Evolutionary conservation across 1,140 invertebrate genomes (phyloP).

Genomic region (Helicoverpa armigera): DNA sequence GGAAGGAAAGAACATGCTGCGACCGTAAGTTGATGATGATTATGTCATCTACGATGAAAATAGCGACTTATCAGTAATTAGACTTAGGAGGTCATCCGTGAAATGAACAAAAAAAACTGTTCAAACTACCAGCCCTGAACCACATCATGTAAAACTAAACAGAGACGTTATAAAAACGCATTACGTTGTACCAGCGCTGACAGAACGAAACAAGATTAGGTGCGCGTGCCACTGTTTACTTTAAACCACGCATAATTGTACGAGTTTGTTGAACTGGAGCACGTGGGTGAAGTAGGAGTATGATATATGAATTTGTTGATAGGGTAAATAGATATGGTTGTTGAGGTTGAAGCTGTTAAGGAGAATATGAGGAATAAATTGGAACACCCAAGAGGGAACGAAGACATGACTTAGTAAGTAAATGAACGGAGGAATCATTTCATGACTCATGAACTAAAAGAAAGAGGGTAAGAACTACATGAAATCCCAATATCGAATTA

Average conservation of each 20-base stretch:
- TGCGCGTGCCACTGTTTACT: slow-evolving; percentile 38
- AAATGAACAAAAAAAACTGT: no score
- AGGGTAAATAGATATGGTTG: background rate
- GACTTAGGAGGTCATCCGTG: no score
- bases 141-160: background rate
- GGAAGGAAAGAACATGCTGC: no score
- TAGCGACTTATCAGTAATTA: no score
- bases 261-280: slow-evolving; percentile 36
- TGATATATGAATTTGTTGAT: background rate
- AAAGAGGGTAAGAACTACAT: no score
- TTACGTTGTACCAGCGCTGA: slow-evolving; percentile 14
- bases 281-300: slow-evolving; percentile 19
- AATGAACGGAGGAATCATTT: no score
- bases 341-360: no score
- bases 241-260: slow-evolving; percentile 42
- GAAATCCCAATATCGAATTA: no score
- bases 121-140: background rate
- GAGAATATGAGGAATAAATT: background rate
- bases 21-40: no score
- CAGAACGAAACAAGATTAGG: slow-evolving; percentile 42
- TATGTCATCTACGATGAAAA: no score
- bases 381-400: background rate
- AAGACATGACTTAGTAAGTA: background rate
- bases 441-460: no score
- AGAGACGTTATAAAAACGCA: slow-evolving; percentile 34